A percentile compares a stretch with the other conserved stretches of the same genome.
Evolutionary conservation across 1,140 invertebrate species (phyloP).

Genomic region (Chrysomallon squamiferum): DNA sequence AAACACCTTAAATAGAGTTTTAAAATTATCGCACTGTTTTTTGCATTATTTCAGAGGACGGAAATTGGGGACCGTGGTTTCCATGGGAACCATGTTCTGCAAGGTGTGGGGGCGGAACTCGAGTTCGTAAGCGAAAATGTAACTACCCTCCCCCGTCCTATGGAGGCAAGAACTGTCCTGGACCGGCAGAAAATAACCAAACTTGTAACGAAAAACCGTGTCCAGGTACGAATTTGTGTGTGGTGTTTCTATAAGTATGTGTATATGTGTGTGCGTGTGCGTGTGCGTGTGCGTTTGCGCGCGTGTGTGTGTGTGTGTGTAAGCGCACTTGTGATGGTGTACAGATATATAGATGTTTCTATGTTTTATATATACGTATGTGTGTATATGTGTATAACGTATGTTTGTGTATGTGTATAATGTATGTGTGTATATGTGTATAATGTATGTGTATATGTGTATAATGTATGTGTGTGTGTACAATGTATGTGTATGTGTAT

Average conservation of each 20-base stretch:
- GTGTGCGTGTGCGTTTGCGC: neutral
- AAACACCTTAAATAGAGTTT: too few relatives aligned
- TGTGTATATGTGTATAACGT: too few relatives aligned
- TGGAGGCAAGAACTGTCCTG: conserved; percentile 45
- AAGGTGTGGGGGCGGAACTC: conserved; percentile 43
- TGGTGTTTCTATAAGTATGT: too few relatives aligned
- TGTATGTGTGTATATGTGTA: too few relatives aligned
- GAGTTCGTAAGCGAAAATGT: conserved; percentile 40
- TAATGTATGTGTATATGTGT: too few relatives aligned
- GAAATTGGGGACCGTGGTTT: conserved; percentile 57
- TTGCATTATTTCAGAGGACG: conserved; percentile 48
- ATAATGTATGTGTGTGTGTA: too few relatives aligned
- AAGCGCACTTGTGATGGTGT: neutral
- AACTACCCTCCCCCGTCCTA: conserved; percentile 55
- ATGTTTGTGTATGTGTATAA: too few relatives aligned
- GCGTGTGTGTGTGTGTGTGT: too few relatives aligned
- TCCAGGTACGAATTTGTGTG: conserved; percentile 34
- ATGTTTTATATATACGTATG: too few relatives aligned
- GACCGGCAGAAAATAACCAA: conserved; percentile 26
- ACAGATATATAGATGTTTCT: too few relatives aligned
- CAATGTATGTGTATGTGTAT: too few relatives aligned
- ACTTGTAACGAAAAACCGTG: conserved; percentile 50
- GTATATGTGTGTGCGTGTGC: conserved; percentile 3
- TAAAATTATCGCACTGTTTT: too few relatives aligned
- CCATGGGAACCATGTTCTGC: conserved; percentile 45